A percentile compares a stretch with the other conserved stretches of the same genome.
Conservation (phyloP, 2,888 invertebrate genomes). For the Stramonita haemastoma region DNA sequence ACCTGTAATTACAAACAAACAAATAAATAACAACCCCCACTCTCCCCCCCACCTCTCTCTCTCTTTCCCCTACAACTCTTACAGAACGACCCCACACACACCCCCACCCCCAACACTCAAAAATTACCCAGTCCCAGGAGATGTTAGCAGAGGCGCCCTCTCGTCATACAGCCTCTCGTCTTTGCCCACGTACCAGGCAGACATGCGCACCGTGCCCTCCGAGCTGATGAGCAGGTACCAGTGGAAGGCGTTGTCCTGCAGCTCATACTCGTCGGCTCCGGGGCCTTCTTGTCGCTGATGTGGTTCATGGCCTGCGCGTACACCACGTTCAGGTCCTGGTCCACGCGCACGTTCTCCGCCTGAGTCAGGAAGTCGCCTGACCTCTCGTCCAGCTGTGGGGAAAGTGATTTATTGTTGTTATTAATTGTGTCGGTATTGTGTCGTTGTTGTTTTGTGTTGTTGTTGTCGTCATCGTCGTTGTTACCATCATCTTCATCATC, state of each 20-base stretch:
- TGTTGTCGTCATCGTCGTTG: too few relatives aligned
- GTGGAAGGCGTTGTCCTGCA: constrained; percentile 44
- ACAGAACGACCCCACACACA: background rate
- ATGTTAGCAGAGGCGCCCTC: constrained; percentile 42
- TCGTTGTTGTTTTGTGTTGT: too few relatives aligned
- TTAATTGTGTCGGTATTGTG: background rate
- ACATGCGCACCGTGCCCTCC: constrained; percentile 47
- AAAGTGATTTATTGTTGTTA: too few relatives aligned
- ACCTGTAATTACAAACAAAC: too few relatives aligned
- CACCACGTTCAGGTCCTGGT: constrained; percentile 38
- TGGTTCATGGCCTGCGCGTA: constrained; percentile 50
- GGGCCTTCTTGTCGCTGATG: constrained; percentile 48
- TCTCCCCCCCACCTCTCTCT: too few relatives aligned
- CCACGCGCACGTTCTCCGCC: constrained; percentile 45
- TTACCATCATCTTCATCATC: background rate
- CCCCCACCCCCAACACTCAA: background rate
- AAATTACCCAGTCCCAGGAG: constrained; percentile 51
- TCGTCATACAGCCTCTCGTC: constrained; percentile 46
- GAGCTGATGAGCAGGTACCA: constrained; percentile 49
- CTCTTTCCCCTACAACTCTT: too few relatives aligned
- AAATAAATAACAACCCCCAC: too few relatives aligned
- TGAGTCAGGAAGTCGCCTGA: constrained; percentile 43
- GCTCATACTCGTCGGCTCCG: constrained; percentile 47
- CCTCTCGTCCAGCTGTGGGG: constrained; percentile 29
- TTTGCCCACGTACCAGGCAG: constrained; percentile 46